Conservation (phyloP, 2,888 invertebrate species). For the Allygus modestus region DNA sequence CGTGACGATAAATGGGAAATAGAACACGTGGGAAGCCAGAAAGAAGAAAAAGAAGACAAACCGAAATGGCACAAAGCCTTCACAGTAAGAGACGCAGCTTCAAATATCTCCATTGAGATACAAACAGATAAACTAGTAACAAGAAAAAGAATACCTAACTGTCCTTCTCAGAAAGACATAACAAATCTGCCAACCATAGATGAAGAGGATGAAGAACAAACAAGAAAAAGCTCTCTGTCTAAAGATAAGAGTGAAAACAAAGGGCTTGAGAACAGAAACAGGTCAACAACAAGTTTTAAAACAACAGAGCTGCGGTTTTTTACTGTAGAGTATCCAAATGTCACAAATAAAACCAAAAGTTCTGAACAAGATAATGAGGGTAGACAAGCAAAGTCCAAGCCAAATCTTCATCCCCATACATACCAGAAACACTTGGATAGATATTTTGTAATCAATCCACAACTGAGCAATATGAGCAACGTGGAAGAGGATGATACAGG, state of each 20-base stretch:
- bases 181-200: not conserved
- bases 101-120: not conserved
- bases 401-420: not conserved
- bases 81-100: not conserved
- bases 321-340: slow-evolving; percentile 27
- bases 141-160: not conserved
- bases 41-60: not conserved
- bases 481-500: not conserved
- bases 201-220: slow-evolving; percentile 3
- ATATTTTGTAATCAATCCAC: not conserved
- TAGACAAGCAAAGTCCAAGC: too few species aligned
- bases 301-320: not conserved
- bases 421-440: not conserved
- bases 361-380: too few species aligned
- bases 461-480: not conserved
- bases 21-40: not conserved
- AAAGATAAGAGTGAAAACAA: not conserved
- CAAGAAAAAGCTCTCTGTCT: not conserved
- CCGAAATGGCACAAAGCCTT: not conserved
- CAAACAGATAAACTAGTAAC: slow-evolving; percentile 5
- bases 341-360: not conserved
- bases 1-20: not conserved
- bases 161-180: not conserved
- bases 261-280: too few species aligned
- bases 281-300: not conserved